phyloP scores from a whole-genome alignment of 2,797 vertebrate genomes.

The Epinephelus awoara region DNA sequence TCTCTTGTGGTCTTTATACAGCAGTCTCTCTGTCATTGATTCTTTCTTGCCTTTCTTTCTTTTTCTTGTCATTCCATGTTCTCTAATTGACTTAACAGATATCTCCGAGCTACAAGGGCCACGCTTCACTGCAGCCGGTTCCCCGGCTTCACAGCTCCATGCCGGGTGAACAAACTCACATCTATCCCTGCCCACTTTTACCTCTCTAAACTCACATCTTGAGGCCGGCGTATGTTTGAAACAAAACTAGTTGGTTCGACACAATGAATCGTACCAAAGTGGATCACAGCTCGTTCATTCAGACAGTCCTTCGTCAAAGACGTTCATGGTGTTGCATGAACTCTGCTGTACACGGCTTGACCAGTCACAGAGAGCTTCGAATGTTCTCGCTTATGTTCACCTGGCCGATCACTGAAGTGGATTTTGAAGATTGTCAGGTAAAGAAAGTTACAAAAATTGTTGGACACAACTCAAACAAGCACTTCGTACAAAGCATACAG shows the following conservation, averaged over 20 bases:
- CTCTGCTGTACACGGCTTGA: no score
- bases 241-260: neutral
- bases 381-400: no score
- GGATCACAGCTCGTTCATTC: neutral
- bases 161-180: neutral
- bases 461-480: neutral
- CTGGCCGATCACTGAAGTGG: neutral
- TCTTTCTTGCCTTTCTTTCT: constrained; percentile 66
- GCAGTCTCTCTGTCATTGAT: constrained; percentile 31
- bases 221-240: neutral
- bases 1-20: constrained; percentile 56
- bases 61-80: constrained; percentile 68
- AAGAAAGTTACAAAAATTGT: neutral
- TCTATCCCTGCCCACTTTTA: neutral
- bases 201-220: neutral
- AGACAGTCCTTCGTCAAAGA: neutral
- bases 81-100: constrained; percentile 60
- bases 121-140: constrained; percentile 46
- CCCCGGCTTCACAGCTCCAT: constrained; percentile 3
- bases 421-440: neutral
- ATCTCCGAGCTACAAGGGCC: constrained; percentile 57
- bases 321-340: neutral
- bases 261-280: neutral
- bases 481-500: no score
- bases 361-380: no score